phyloP scores from a whole-genome alignment of 2,888 invertebrate genomes.

The Dioctria rufipes region DNA sequence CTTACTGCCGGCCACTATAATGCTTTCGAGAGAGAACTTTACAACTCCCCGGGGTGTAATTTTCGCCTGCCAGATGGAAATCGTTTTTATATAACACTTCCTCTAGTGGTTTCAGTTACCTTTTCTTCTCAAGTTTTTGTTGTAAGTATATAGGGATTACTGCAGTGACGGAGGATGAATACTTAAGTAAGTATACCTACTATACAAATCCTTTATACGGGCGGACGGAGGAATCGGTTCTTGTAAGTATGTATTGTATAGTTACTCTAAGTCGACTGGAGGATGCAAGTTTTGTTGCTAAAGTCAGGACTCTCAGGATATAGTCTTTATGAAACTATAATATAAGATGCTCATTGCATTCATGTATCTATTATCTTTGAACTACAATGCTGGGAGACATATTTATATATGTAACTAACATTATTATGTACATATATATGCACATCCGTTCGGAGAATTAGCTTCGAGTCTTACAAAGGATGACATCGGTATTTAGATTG shows the following conservation, averaged over 20 bases:
- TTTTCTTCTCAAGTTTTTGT: conserved; percentile 50
- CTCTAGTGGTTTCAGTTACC: conserved; percentile 47
- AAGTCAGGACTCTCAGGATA: background rate
- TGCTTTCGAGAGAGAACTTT: conserved; percentile 49
- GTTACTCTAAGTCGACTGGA: background rate
- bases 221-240: background rate
- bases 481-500: conserved; percentile 11
- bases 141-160: conserved; percentile 26
- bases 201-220: background rate
- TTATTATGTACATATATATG: background rate
- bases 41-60: conserved; percentile 52
- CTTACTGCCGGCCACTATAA: conserved; percentile 45
- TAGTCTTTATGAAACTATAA: background rate
- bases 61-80: conserved; percentile 54
- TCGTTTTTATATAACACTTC: conserved; percentile 54
- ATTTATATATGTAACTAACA: background rate
- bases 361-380: background rate
- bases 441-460: background rate
- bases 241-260: conserved; percentile 6
- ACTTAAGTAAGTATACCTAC: conserved; percentile 11
- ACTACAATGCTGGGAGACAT: background rate
- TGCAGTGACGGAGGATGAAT: conserved; percentile 53
- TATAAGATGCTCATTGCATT: background rate
- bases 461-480: conserved; percentile 10
- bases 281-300: conserved; percentile 9